These are phyloP conservation scores for Blastobasis adustella DNA, from an alignment of 2,888 invertebrate species.

Conservation along the genomic window DNA sequence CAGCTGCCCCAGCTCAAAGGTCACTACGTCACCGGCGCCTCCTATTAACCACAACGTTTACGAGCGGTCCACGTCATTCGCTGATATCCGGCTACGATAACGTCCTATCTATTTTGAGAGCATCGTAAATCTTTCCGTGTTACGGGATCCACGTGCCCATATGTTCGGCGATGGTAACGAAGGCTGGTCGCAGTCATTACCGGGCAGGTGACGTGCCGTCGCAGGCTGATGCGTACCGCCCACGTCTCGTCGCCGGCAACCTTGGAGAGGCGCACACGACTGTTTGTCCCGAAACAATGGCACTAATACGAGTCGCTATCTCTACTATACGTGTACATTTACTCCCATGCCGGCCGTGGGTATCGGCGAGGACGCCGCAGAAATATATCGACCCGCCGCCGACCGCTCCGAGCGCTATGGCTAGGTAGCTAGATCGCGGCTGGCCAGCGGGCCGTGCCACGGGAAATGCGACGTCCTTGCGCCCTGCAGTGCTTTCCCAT, in stretches of 20 bases:
- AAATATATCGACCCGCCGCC: constrained; percentile 67
- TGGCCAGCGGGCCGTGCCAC: constrained; percentile 25
- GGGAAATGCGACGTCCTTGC: constrained; percentile 47
- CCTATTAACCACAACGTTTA: constrained; percentile 1
- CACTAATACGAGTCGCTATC: constrained; percentile 19
- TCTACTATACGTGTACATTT: constrained; percentile 10
- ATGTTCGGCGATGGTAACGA: constrained; percentile 8
- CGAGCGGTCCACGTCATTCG: not conserved
- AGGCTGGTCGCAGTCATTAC: constrained; percentile 14
- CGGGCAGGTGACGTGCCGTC: constrained; percentile 5
- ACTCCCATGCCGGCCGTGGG: constrained; percentile 13
- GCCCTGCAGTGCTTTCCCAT: constrained; percentile 33
- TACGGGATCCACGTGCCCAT: constrained; percentile 2
- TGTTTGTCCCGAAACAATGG: constrained; percentile 26
- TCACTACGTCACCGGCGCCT: constrained; percentile 32
- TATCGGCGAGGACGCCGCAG: constrained; percentile 60
- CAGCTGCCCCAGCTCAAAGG: constrained; percentile 72
- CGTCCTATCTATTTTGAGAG: constrained; percentile 32
- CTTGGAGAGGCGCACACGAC: constrained; percentile 28
- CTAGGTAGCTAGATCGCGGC: not conserved
- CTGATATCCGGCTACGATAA: constrained; percentile 28
- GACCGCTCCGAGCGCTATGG: constrained; percentile 17
- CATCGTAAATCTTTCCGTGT: constrained; percentile 13
- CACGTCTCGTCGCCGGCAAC: constrained; percentile 26
- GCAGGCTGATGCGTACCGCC: constrained; percentile 16